Evolutionary conservation across 2,113 vertebrate genomes (phyloP), one percentile per base, ranked within the genome.

Genomic region (Hiodon tergisus): DNA sequence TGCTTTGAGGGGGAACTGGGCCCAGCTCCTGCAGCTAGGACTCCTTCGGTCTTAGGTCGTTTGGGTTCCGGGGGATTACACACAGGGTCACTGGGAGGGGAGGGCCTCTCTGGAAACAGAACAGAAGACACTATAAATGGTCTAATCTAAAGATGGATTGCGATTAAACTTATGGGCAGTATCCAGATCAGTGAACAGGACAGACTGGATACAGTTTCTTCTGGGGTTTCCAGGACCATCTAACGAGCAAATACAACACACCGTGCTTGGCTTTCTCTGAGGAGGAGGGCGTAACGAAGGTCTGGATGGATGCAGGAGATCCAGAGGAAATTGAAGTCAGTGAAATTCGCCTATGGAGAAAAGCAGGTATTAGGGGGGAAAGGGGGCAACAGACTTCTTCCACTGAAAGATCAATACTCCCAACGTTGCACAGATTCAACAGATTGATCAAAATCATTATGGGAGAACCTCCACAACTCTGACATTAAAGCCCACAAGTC

Each of bases 51-150:
- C 81, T 92, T 93, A 61, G 90, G 82, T 47, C 94, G 89, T 82
- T 99, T 98, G 0, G 88, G 83, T 54, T 94, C 90, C 16, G 91
- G 95, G 3, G 94, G 85, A 62, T 89, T 90, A 82, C 88, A 91
- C 10, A 84, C 83, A 2, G 84, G 83, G 69, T 96, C 93, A 3
- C 83, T 90, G 74, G 91, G 83, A 67, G 90, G 88, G 74, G 92
- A 85, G 0, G 91, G 84, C 1, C 76, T 87, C 83, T 93, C 97
- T 97, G 88, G 71, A 75, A 78, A 31, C 9, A 57, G 10, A 74
- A 46, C 14, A 4, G 78, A 78, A 62, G 7, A 57, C 55, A 57
- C 11, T 11, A 57, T 6, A 6, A 57, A 6, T 57, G 55, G 6
- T 57, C 6, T 7, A 11, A 8, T 2, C 11, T 57, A 57, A 2